A percentile compares a stretch with the other conserved stretches of the same genome.
phyloP scores from a whole-genome alignment of 2,113 vertebrate species.

The Lampris megalopsis region DNA sequence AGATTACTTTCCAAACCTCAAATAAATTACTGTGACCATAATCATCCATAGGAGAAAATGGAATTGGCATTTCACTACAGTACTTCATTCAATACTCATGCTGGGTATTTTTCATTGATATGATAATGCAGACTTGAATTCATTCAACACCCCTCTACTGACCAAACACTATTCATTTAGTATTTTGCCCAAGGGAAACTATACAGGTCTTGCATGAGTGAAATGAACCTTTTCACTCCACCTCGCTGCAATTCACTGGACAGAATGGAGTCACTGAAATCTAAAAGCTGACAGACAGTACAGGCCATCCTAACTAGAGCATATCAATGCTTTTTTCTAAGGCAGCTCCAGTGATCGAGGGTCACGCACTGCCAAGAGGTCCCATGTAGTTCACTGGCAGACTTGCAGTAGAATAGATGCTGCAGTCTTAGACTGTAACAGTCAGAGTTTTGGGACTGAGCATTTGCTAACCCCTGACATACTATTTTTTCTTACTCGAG shows the following conservation, averaged over 20 bases:
- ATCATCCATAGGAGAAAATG: too few species aligned
- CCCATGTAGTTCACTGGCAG: neutral
- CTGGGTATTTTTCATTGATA: neutral
- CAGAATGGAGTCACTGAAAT: slow-evolving; percentile 3
- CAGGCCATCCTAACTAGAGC: slow-evolving; percentile 4
- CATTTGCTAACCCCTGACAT: slow-evolving; percentile 37
- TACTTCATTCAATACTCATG: too few species aligned
- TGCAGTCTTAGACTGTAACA: slow-evolving; percentile 5
- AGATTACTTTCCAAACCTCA: too few species aligned
- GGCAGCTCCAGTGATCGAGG: slow-evolving; percentile 2
- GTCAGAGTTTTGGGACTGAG: slow-evolving; percentile 1
- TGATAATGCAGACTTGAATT: neutral
- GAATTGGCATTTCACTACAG: too few species aligned
- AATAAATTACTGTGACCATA: too few species aligned
- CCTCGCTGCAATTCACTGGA: slow-evolving; percentile 7
- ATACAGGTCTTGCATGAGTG: neutral
- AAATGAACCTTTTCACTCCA: neutral
- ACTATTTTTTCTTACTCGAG: slow-evolving; percentile 17
- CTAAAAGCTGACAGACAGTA: neutral
- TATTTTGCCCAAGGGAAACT: slow-evolving; percentile 9
- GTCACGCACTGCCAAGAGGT: neutral
- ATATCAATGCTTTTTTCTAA: slow-evolving; percentile 1
- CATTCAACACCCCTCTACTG: neutral
- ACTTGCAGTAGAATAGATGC: slow-evolving; percentile 5
- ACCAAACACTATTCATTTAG: neutral